A percentile compares a stretch with the other conserved stretches of the same genome.
These are phyloP conservation scores for Mythimna albipuncta DNA, from an alignment of 2,888 invertebrate genomes.

Conservation along the genomic window DNA sequence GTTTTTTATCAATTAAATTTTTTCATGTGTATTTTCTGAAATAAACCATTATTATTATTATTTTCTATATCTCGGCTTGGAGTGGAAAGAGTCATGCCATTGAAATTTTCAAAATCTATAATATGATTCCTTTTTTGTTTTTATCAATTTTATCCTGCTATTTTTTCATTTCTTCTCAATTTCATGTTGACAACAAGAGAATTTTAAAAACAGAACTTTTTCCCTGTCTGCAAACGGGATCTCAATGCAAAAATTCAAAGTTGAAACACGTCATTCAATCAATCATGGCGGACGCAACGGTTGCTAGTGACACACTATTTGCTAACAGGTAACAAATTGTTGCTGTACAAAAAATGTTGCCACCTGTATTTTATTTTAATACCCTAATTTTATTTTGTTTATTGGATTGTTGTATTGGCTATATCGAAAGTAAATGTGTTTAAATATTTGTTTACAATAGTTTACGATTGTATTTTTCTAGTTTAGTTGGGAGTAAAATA, in stretches of 20 bases:
- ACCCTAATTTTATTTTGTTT: background rate
- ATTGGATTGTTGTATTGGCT: background rate
- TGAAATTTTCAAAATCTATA: background rate
- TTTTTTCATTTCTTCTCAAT: background rate
- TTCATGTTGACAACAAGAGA: background rate
- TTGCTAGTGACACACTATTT: slow-evolving; percentile 64
- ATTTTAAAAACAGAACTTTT: background rate
- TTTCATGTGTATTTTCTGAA: no score
- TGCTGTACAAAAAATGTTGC: slow-evolving; percentile 54
- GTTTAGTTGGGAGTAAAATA: no score
- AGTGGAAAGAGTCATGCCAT: background rate
- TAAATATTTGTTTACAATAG: no score
- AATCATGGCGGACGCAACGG: slow-evolving; percentile 60
- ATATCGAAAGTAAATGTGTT: background rate
- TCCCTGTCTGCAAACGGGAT: slow-evolving; percentile 18
- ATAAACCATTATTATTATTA: no score
- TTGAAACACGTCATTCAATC: slow-evolving; percentile 63
- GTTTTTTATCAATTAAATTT: no score
- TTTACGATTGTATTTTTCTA: no score
- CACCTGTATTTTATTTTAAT: slow-evolving; percentile 37
- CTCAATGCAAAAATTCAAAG: slow-evolving; percentile 49
- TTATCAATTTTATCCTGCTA: background rate
- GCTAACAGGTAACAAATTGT: slow-evolving; percentile 64
- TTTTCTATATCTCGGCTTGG: background rate
- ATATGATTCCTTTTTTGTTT: no score